A percentile compares a stretch with the other conserved stretches of the same genome.
Conservation (phyloP, 2,113 vertebrate species). For the Microtus pennsylvanicus region DNA sequence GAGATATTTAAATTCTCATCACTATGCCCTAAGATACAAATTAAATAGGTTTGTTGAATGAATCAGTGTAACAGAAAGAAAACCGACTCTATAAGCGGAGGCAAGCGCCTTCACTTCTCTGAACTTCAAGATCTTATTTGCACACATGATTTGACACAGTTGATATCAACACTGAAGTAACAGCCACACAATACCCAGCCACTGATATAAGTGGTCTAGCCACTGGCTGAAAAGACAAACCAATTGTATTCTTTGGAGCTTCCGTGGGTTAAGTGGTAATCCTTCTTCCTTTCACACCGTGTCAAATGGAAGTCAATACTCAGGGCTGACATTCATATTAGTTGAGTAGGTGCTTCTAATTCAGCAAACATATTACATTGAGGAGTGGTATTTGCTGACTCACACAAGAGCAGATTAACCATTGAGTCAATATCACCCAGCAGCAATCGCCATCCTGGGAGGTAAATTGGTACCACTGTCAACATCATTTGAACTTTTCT, state of each 20-base stretch:
- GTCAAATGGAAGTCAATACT: neutral
- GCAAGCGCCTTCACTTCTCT: neutral
- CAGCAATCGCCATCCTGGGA: neutral
- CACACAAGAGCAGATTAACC: slow-evolving; percentile 15
- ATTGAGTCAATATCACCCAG: neutral
- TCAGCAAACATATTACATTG: neutral
- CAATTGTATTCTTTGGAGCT: neutral
- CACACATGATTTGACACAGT: neutral
- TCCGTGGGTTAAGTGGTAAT: neutral
- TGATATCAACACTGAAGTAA: slow-evolving; percentile 11
- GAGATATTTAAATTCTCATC: neutral
- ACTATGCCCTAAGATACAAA: neutral
- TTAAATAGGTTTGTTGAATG: neutral
- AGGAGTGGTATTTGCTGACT: neutral
- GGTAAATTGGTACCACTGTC: neutral
- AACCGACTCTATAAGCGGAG: neutral
- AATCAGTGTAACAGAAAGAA: neutral
- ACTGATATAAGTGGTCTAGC: neutral
- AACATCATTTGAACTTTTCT: slow-evolving; percentile 15
- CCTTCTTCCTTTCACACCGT: neutral
- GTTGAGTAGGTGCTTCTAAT: neutral
- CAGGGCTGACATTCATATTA: neutral
- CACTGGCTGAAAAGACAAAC: neutral
- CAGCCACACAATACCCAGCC: neutral
- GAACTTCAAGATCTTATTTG: neutral